Evolutionary conservation across 2,113 vertebrate species (phyloP).

Genomic region (Takifugu bimaculatus): DNA sequence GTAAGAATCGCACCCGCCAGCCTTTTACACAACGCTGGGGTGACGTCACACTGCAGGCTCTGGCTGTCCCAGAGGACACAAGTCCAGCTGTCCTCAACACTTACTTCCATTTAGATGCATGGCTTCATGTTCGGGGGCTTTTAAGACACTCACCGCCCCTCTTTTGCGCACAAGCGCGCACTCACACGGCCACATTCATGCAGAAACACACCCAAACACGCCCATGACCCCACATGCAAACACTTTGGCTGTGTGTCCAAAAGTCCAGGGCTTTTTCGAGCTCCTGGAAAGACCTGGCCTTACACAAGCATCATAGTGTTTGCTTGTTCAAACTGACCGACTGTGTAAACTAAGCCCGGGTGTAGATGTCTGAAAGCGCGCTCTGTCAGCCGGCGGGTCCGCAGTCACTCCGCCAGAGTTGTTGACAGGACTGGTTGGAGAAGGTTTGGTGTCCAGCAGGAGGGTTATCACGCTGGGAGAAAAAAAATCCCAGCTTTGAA

Average conservation of each 20-base stretch:
- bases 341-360: slow-evolving; percentile 56
- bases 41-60: slow-evolving; percentile 46
- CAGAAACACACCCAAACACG: slow-evolving; percentile 41
- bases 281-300: slow-evolving; percentile 42
- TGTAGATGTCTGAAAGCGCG: slow-evolving; percentile 54
- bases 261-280: slow-evolving; percentile 31
- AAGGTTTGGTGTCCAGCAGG: neutral
- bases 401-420: slow-evolving; percentile 43
- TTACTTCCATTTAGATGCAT: neutral
- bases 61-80: slow-evolving; percentile 39
- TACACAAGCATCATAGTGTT: slow-evolving; percentile 67
- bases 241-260: slow-evolving; percentile 49
- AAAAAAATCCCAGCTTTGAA: too few relatives aligned
- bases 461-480: neutral
- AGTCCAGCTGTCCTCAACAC: slow-evolving; percentile 49
- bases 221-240: slow-evolving; percentile 40
- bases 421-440: slow-evolving; percentile 48
- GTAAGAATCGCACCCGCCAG: neutral
- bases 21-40: slow-evolving; percentile 26
- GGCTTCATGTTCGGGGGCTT: slow-evolving; percentile 2
- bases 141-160: slow-evolving; percentile 8
- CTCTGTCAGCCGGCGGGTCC: slow-evolving; percentile 51
- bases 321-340: slow-evolving; percentile 55
- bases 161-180: slow-evolving; percentile 21
- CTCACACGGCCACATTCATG: slow-evolving; percentile 36